Base-by-base conservation (phyloP, 2,113 vertebrate species). In the Mus spicilegus region DNA sequence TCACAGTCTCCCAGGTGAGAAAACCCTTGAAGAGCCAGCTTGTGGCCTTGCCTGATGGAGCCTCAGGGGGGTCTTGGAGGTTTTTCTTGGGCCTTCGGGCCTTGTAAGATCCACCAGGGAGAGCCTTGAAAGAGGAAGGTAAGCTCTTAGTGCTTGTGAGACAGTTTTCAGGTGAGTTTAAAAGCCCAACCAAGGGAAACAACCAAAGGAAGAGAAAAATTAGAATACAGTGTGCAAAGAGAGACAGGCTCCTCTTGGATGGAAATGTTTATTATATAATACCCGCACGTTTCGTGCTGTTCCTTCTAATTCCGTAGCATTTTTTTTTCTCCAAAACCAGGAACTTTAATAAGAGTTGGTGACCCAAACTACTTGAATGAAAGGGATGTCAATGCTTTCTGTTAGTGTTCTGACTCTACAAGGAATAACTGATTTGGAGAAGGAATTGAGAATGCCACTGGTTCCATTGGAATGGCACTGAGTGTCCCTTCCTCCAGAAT, bases 1-100 rank as follows among this genome's bases (percentile, higher is more conserved):
- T 99, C 99, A 99, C 99, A 91, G 99, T 99, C 97, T 99, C 99
- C 98, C 99, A 99, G 99, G 99, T 99, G 98, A 98, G 98, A 73
- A 24, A 24, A 1, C 65, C 36, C 13, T 49, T 12, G 4, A 3
- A 24, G 76, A 63, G 33, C 49, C 7, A 33, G 90, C 67, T 61
- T 22, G 67, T 65, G 75, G 42, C 17, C 78, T 58, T 73, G 11
- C 16, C 20, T 28, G 11, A 51, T 0, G 16, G 33, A 24, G 2
- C 67, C 67, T 6, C 22, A 1, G 28, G 30, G 28, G 33, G 70
- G 36, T 22, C 91, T 28, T 58, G 3, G 33, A 46, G 77, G 17
- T 76, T 73, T 49, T 86, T n/a, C 13, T 54, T 85, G 5, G 11
- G 87, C 30, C 19, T 42, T 12, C 49, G 36, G 10, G 24, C 42